Evolutionary conservation across 2,888 invertebrate genomes (phyloP).

Genomic region (Branchinecta sandiegonensis): DNA sequence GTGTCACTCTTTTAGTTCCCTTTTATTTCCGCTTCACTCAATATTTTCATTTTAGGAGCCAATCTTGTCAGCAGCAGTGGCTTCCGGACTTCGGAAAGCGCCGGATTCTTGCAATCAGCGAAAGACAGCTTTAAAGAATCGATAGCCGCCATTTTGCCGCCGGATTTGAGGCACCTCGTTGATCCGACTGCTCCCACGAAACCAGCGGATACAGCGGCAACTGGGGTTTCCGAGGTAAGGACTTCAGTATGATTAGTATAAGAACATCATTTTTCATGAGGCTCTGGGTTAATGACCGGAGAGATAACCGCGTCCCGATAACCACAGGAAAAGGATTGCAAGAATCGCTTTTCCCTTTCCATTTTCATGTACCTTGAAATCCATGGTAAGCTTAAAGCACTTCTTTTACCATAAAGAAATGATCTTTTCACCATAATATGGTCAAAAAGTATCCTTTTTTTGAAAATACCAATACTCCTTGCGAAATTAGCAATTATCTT

Average conservation of each 20-base stretch:
- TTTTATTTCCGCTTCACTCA: no score
- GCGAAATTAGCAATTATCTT: no score
- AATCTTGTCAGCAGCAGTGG: constrained; percentile 35
- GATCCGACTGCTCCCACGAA: constrained; percentile 24
- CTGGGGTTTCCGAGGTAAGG: not conserved
- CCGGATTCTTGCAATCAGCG: constrained; percentile 16
- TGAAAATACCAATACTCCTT: no score
- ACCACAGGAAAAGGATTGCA: no score
- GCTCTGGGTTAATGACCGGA: not conserved
- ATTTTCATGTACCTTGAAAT: no score
- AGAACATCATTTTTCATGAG: not conserved
- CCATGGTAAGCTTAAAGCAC: no score
- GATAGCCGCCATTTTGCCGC: constrained; percentile 35
- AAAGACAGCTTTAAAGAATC: constrained; percentile 27
- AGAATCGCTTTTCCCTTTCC: no score
- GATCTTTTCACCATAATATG: no score
- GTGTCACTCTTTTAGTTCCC: no score
- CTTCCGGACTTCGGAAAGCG: constrained; percentile 16
- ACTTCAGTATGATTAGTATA: constrained; percentile 9
- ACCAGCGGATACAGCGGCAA: constrained; percentile 14
- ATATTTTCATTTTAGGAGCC: constrained; percentile 31
- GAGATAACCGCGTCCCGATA: no score
- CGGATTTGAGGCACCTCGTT: constrained; percentile 35
- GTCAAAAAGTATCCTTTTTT: no score
- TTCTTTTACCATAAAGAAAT: no score